A percentile compares a stretch with the other conserved stretches of the same genome.
These are phyloP conservation scores for Hypomecis punctinalis DNA, from an alignment of 2,888 invertebrate genomes.

Conservation along the genomic window DNA sequence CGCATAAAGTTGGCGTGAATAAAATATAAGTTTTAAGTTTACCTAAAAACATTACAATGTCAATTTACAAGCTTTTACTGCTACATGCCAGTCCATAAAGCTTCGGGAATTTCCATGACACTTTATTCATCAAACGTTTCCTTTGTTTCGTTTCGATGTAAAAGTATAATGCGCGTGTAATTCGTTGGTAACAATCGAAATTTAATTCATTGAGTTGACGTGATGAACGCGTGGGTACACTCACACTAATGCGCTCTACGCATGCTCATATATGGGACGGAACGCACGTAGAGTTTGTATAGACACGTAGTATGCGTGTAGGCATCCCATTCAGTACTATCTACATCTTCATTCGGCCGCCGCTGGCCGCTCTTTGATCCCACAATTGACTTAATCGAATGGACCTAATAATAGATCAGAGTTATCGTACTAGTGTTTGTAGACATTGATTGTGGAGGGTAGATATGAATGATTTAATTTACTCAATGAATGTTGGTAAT, in stretches of 20 bases:
- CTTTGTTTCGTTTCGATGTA: slow-evolving; percentile 28
- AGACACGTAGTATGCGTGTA: slow-evolving; percentile 54
- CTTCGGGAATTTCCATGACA: slow-evolving; percentile 8
- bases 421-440: slow-evolving; percentile 53
- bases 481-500: slow-evolving; percentile 11
- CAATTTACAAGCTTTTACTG: neutral
- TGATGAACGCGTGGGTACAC: slow-evolving; percentile 42
- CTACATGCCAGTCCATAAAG: slow-evolving; percentile 1
- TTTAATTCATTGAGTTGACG: slow-evolving; percentile 37
- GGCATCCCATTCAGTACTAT: slow-evolving; percentile 57
- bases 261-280: slow-evolving; percentile 1
- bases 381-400: slow-evolving; percentile 75
- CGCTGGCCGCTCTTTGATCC: slow-evolving; percentile 56
- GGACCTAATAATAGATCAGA: slow-evolving; percentile 63
- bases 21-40: no score
- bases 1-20: no score
- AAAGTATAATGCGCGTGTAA: slow-evolving; percentile 31
- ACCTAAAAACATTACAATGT: neutral
- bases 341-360: slow-evolving; percentile 48
- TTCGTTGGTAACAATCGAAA: slow-evolving; percentile 30
- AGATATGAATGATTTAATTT: slow-evolving; percentile 42
- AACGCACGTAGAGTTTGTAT: slow-evolving; percentile 15
- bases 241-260: slow-evolving; percentile 20
- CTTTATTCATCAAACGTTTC: slow-evolving; percentile 17
- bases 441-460: slow-evolving; percentile 47